A percentile compares a stretch with the other conserved stretches of the same genome.
These are phyloP conservation scores for Drosophila conformis DNA, from an alignment of 2,888 invertebrate genomes.

Conservation along the genomic window DNA sequence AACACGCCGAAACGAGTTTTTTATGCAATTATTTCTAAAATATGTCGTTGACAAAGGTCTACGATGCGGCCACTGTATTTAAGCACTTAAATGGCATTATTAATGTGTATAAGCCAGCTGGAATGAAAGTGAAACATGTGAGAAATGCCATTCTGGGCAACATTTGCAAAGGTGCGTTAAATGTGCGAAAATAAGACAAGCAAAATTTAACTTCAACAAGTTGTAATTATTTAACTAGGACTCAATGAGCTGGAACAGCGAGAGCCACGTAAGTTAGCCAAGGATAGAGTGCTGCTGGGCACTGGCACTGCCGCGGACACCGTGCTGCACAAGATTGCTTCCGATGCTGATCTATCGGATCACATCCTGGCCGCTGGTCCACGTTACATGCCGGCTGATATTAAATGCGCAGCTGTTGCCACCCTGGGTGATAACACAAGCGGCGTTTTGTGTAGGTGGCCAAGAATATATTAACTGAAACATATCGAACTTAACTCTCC, in stretches of 20 bases:
- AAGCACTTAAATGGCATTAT: conserved; percentile 90
- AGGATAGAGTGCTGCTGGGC: conserved; percentile 87
- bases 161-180: conserved; percentile 89
- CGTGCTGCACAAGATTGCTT: conserved; percentile 86
- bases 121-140: conserved; percentile 86
- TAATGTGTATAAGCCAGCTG: conserved; percentile 92
- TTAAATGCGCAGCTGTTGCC: conserved; percentile 88
- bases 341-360: conserved; percentile 88
- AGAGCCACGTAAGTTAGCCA: conserved; percentile 84
- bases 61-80: conserved; percentile 87
- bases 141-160: conserved; percentile 87
- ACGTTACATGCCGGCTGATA: conserved; percentile 89
- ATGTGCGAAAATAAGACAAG: conserved; percentile 46
- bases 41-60: conserved; percentile 80
- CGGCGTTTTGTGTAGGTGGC: conserved; percentile 89
- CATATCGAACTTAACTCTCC: too few species aligned
- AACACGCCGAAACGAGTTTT: conserved; percentile 9
- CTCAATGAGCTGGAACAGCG: conserved; percentile 89
- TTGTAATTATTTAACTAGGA: conserved; percentile 86
- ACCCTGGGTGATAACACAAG: conserved; percentile 88
- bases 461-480: too few species aligned
- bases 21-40: conserved; percentile 44
- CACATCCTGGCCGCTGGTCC: conserved; percentile 91
- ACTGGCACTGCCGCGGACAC: conserved; percentile 88
- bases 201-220: not conserved